Percentiles rank a stretch among this genome's conserved stretches.
Evolutionary conservation across 2,113 vertebrate species (phyloP).

Genomic region (Xerus inauris): DNA sequence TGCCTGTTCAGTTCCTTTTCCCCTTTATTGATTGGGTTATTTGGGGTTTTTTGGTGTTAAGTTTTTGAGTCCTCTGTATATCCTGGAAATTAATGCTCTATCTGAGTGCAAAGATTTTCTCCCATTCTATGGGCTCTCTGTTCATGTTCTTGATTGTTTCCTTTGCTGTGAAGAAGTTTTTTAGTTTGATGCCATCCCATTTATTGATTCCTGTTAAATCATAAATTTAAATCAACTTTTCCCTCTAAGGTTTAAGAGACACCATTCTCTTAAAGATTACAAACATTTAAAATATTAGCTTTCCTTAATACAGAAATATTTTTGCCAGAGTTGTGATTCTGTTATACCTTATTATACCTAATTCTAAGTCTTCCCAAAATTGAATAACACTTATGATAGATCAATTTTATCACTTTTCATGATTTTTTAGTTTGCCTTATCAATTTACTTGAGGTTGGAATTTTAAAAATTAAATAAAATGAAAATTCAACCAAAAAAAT

Average conservation of each 20-base stretch:
- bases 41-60: too few species aligned
- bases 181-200: too few species aligned
- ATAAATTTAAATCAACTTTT: not conserved
- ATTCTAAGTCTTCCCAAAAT: not conserved
- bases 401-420: not conserved
- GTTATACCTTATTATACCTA: not conserved
- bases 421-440: not conserved
- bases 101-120: too few species aligned
- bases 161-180: too few species aligned
- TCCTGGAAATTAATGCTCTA: too few species aligned
- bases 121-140: too few species aligned
- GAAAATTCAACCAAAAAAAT: not conserved
- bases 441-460: not conserved
- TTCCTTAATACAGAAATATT: not conserved
- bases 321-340: not conserved
- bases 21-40: too few species aligned
- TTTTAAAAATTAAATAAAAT: not conserved
- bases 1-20: too few species aligned
- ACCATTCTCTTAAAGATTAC: not conserved
- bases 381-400: not conserved
- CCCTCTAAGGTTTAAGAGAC: not conserved
- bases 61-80: too few species aligned
- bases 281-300: not conserved
- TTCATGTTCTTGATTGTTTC: too few species aligned
- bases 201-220: not conserved